These are phyloP conservation scores for Thryonomys swinderianus DNA, from an alignment of 2,113 vertebrate genomes.

Conservation along the genomic window DNA sequence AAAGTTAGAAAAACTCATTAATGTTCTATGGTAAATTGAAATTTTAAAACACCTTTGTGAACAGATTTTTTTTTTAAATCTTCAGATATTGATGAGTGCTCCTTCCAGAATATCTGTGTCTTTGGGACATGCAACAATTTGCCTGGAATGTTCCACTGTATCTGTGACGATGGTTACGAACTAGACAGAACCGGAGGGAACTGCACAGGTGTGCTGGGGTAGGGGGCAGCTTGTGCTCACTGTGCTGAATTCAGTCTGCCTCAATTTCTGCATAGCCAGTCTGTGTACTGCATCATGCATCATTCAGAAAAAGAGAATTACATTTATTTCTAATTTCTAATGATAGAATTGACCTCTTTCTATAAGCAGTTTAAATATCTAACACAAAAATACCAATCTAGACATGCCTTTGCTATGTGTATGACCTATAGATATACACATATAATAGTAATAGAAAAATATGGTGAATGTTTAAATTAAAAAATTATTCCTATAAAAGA, in stretches of 20 bases:
- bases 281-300: background rate
- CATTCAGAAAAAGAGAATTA: constrained; percentile 49
- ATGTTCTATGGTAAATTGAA: constrained; percentile 1
- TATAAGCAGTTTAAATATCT: constrained; percentile 13
- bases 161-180: constrained; percentile 92
- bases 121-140: constrained; percentile 93
- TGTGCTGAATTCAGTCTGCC: background rate
- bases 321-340: background rate
- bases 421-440: background rate
- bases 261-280: background rate
- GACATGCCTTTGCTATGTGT: background rate
- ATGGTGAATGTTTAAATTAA: background rate
- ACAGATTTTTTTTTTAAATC: constrained; percentile 35
- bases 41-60: background rate
- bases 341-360: background rate
- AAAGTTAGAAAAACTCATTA: constrained; percentile 27
- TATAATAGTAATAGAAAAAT: background rate
- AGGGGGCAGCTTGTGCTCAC: background rate
- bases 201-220: constrained; percentile 88
- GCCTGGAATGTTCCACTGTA: constrained; percentile 91
- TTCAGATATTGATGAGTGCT: constrained; percentile 92
- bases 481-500: background rate
- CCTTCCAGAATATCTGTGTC: constrained; percentile 91
- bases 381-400: background rate
- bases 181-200: constrained; percentile 90